phyloP scores from a whole-genome alignment of 2,113 vertebrate species.

The Macaca nemestrina region DNA sequence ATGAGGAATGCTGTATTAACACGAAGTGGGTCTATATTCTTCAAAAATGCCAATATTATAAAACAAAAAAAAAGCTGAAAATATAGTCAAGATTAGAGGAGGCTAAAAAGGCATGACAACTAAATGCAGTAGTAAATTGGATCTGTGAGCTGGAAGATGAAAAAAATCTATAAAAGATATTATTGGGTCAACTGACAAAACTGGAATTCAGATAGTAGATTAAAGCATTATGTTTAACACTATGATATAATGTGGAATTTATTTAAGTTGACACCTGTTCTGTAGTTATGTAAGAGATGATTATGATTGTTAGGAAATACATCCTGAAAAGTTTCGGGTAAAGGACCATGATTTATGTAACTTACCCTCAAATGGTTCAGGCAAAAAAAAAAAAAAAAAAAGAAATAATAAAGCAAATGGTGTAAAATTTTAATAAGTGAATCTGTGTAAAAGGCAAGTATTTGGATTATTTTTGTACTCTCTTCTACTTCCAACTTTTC shows the following conservation, averaged over 20 bases:
- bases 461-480: not conserved
- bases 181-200: not conserved
- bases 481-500: not conserved
- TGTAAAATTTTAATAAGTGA: not conserved
- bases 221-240: not conserved
- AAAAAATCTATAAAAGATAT: not conserved
- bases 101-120: not conserved
- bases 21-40: not conserved
- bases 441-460: not conserved
- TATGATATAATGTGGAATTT: not conserved
- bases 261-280: not conserved
- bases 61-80: not conserved
- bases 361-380: not conserved
- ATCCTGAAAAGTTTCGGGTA: not conserved
- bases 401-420: not conserved
- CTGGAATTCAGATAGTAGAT: not conserved
- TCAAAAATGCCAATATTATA: not conserved
- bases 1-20: not conserved
- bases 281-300: not conserved
- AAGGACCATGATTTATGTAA: not conserved
- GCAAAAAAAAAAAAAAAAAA: slow-evolving; percentile 6
- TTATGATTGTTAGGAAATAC: not conserved
- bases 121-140: not conserved
- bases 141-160: not conserved
- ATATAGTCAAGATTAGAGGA: not conserved